Conservation (phyloP, 2,888 invertebrate genomes). For the Anorthoa munda region DNA sequence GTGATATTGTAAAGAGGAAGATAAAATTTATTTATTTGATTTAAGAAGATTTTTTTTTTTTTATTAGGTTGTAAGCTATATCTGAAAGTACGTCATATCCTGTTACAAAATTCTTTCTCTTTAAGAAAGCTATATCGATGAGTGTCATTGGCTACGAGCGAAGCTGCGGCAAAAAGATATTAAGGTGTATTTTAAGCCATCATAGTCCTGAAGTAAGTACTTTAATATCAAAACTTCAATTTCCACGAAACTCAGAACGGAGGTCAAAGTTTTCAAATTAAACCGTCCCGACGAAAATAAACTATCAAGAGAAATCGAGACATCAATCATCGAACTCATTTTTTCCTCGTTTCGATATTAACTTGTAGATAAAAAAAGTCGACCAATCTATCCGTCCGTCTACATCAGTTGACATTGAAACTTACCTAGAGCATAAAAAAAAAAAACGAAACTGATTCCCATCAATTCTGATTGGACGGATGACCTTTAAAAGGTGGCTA, state of each 20-base stretch:
- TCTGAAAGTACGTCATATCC: too few species aligned
- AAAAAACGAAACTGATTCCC: not conserved
- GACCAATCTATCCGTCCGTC: constrained; percentile 32
- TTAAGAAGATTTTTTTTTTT: too few species aligned
- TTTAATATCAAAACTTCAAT: constrained; percentile 5
- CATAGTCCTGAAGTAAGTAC: not conserved
- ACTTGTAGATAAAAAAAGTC: constrained; percentile 32
- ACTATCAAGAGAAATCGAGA: constrained; percentile 24
- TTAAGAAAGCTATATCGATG: too few species aligned
- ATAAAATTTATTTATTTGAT: too few species aligned
- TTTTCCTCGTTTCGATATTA: constrained; percentile 30
- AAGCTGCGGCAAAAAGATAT: too few species aligned
- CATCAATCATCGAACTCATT: constrained; percentile 32
- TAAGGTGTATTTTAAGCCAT: not conserved
- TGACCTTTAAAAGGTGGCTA: not conserved
- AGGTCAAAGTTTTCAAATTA: constrained; percentile 30
- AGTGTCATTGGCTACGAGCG: too few species aligned
- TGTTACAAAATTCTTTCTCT: too few species aligned
- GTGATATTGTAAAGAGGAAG: too few species aligned
- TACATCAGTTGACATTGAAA: constrained; percentile 34
- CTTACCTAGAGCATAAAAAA: constrained; percentile 13
- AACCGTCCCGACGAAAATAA: constrained; percentile 7
- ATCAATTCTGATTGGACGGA: not conserved
- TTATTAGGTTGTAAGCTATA: too few species aligned
- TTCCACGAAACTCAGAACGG: not conserved